Evolutionary conservation across 2,888 invertebrate genomes (phyloP), one percentile per base, ranked within the genome.

Genomic region (Mongoloraphidia duomilia): DNA sequence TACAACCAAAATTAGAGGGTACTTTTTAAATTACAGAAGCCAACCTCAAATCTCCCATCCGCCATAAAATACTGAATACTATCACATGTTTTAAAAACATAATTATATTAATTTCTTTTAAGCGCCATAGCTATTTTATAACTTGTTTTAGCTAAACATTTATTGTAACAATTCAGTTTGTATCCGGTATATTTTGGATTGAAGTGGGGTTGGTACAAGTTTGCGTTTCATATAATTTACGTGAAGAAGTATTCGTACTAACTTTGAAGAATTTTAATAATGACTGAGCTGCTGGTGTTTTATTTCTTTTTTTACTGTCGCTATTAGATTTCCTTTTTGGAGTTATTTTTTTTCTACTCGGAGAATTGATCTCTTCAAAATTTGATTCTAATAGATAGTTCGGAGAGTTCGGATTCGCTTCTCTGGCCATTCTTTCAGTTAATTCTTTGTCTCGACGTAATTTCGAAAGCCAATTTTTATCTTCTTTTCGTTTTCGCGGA

Each of bases 381-480:
- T 63, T 61, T 34, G 58, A 46, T 50, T 56, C 61, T 26, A 26
- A 26, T 2, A 54, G 46, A n/a, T 58, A 50, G 56, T 63, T 66
- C 5, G 61, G 57, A 0, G 64, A 58, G 51, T 57, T 62, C 0
- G 57, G 54, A 9, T 53, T 44, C 1, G 57, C 46, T 45, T 58
- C 58, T 33, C 65, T 62, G 1, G 55, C 43, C 45, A 62, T 59
- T 49, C 62, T 53, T 42, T 58, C 62, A 2, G 60, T 59, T 2
- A 63, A 55, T 49, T 58, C 62, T 54, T 72, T 73, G 55, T 79
- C 76, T 53, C 76, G 73, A 10, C 79, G 66, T 49, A 80, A 70
- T 59, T 75, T 76, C 0, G 80, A 85, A 43, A 87, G 62, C 87
- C 87, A 87, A 63, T 87, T 80, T 0, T 79, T 71, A 53, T 79